A percentile compares a stretch with the other conserved stretches of the same genome.
These are phyloP conservation scores for Podiceps cristatus DNA, from an alignment of 2,113 vertebrate species.

Conservation along the genomic window DNA sequence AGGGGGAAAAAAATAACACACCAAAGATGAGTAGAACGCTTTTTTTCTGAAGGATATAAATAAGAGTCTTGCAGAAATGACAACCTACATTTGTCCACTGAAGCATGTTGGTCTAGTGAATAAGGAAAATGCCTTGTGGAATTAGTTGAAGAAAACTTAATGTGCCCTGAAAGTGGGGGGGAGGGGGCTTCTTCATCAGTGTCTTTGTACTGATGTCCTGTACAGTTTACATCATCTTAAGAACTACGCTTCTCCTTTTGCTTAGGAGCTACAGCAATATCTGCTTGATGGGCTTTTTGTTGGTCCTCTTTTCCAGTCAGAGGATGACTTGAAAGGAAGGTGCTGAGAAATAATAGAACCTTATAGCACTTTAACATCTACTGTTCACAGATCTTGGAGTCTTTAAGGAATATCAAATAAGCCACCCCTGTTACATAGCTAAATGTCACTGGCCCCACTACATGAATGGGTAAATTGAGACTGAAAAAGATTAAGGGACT, in stretches of 20 bases:
- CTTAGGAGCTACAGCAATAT: neutral
- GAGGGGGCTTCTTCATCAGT: neutral
- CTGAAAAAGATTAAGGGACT: neutral
- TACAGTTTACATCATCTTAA: neutral
- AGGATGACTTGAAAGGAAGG: neutral
- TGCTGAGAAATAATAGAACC: neutral
- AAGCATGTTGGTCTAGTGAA: slow-evolving; percentile 14
- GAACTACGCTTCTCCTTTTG: neutral
- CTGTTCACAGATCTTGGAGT: neutral
- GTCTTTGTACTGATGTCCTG: neutral
- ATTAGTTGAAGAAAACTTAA: slow-evolving; percentile 24
- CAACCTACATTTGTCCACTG: slow-evolving; percentile 12
- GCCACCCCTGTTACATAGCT: neutral
- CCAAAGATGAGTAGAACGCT: neutral
- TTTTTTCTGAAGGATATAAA: neutral
- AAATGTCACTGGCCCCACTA: neutral
- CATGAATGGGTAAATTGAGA: neutral
- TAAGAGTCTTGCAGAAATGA: slow-evolving; percentile 25
- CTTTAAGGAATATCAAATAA: neutral
- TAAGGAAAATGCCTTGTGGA: slow-evolving; percentile 38
- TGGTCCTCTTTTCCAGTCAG: neutral
- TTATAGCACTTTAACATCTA: neutral
- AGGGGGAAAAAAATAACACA: neutral
- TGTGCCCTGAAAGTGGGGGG: neutral
- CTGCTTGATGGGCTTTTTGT: neutral